Percentiles rank a stretch among this genome's conserved stretches.
These are phyloP conservation scores for Tipula confusa DNA, from an alignment of 2,888 invertebrate genomes.

Conservation along the genomic window DNA sequence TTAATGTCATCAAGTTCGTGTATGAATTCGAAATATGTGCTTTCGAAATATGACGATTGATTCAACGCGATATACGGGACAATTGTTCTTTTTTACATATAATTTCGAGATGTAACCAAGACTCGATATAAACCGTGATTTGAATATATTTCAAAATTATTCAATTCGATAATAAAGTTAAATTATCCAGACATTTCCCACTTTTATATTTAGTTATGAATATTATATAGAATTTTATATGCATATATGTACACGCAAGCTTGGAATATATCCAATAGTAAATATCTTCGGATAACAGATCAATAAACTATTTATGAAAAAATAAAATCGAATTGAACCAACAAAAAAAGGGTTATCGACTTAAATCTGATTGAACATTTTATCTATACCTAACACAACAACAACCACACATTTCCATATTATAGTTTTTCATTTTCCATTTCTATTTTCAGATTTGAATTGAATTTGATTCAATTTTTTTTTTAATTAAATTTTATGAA, in stretches of 20 bases:
- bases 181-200: background rate
- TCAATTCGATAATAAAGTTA: background rate
- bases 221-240: background rate
- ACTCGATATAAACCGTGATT: background rate
- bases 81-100: background rate
- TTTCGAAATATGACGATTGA: background rate
- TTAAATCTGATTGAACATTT: background rate
- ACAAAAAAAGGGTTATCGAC: conserved; percentile 25
- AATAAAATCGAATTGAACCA: background rate
- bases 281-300: background rate
- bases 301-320: background rate
- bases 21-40: background rate
- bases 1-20: background rate
- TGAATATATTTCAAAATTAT: conserved; percentile 20
- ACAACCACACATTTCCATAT: background rate
- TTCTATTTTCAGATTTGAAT: background rate
- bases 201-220: conserved; percentile 7
- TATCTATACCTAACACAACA: background rate
- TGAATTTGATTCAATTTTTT: conserved; percentile 3
- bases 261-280: background rate
- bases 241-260: too few species aligned
- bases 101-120: background rate
- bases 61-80: background rate
- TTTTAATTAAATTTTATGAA: background rate
- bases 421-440: conserved; percentile 4